Base-by-base conservation (phyloP, 2,888 invertebrate species). In the Halocaridina rubra region DNA sequence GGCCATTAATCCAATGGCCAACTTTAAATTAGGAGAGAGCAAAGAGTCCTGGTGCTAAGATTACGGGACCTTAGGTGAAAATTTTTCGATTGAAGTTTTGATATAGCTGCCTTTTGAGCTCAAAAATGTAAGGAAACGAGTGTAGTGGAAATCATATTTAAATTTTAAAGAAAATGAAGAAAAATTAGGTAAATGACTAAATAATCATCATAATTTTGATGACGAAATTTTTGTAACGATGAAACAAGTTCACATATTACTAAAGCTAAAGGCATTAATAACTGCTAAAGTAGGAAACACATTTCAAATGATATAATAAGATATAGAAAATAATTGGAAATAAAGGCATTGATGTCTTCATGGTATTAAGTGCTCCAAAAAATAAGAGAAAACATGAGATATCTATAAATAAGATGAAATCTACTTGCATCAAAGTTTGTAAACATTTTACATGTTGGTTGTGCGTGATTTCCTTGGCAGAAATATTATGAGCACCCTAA, bases 1-100 rank as follows among this genome's bases (percentile, higher is more conserved):
- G n/a, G 72, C 82, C 29, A 72, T 80, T 46, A 86, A 78, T 39
- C 86, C 88, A 19, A 29, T 78, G 39, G 75, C 84, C 19, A 29
- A 67, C 5, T 69, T 61, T 53, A 22, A 46, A 1, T 39, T 69
- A 1, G 57, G 64, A n/a, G 79, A 59, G n/a, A 80, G 80, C 22
- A 53, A 33, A 16, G 88, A 88, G 71, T 88, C 88, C 10, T 88
- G 88, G 88, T 88, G 88, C 84, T 88, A 86, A 77, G 29, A 19
- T 22, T 4, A 53, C 53, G 19, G 53, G 53, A 19, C 53, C 19
- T 53, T 53, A 53, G 53, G 53, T 53, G 53, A n/a, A n/a, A n/a
- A n/a, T n/a, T n/a, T n/a, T n/a, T n/a, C n/a, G n/a, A n/a, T n/a
- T n/a, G n/a, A n/a, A n/a, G n/a, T n/a, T n/a, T n/a, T n/a, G n/a